phyloP scores from a whole-genome alignment of 53 echinoderm and acorn worm genomes.

The Crossaster papposus region DNA sequence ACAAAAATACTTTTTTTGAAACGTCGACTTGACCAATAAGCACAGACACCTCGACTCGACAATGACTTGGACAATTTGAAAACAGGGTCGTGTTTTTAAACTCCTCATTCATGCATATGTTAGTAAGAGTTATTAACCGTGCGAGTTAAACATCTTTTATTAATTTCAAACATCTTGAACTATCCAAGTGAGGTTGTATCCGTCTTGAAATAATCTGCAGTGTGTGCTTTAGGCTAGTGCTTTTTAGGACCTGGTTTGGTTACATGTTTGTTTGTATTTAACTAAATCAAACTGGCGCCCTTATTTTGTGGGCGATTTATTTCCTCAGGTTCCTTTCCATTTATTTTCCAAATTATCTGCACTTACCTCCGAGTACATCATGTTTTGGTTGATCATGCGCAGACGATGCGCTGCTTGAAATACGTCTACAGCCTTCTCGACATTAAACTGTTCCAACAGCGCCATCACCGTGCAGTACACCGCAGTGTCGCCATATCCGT shows the following conservation, averaged over 20 bases:
- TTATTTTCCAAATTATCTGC: not conserved
- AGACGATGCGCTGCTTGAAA: slow-evolving; percentile 29
- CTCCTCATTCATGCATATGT: too few relatives aligned
- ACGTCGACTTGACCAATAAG: not conserved
- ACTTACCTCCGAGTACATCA: slow-evolving; percentile 25
- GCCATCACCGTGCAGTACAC: slow-evolving; percentile 14
- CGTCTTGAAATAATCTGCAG: too few relatives aligned
- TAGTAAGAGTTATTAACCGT: too few relatives aligned
- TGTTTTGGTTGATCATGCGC: not conserved
- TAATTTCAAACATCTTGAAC: too few relatives aligned
- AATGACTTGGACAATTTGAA: not conserved
- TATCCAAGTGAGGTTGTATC: too few relatives aligned
- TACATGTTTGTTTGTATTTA: too few relatives aligned
- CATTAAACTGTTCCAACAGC: slow-evolving; percentile 1
- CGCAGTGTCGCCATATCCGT: not conserved
- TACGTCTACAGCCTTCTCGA: slow-evolving; percentile 24
- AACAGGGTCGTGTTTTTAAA: too few relatives aligned
- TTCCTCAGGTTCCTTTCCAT: too few relatives aligned
- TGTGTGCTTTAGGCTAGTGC: too few relatives aligned
- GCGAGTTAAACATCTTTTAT: too few relatives aligned
- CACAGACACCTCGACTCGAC: not conserved
- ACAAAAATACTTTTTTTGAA: not conserved
- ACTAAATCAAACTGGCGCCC: not conserved
- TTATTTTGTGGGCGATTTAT: too few relatives aligned
- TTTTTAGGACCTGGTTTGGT: too few relatives aligned